Percentiles rank a stretch among this genome's conserved stretches.
These are phyloP conservation scores for Asteroscopus sphinx DNA, from an alignment of 2,888 invertebrate genomes.

Conservation along the genomic window DNA sequence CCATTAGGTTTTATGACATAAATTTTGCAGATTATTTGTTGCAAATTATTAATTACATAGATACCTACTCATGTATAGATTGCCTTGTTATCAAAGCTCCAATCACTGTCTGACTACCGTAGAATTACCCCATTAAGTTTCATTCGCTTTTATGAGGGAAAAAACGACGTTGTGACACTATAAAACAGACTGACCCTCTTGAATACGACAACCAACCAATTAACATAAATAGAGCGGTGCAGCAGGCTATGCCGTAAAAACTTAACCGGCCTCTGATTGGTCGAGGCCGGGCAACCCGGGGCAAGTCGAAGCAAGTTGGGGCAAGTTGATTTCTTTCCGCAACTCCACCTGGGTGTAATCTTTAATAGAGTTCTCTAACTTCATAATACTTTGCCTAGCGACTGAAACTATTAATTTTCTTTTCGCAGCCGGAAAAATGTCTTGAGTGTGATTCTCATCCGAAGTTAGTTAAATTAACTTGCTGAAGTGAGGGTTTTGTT, in stretches of 20 bases:
- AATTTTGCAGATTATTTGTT: too few species aligned
- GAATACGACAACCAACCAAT: slow-evolving; percentile 36
- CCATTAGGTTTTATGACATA: too few species aligned
- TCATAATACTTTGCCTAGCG: slow-evolving; percentile 69
- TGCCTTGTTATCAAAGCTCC: slow-evolving; percentile 2
- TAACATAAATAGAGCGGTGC: slow-evolving; percentile 42
- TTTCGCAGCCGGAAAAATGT: slow-evolving; percentile 71
- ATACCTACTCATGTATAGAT: too few species aligned
- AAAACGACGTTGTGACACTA: slow-evolving; percentile 25
- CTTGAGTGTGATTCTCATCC: slow-evolving; percentile 61
- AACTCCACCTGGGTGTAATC: slow-evolving; percentile 65
- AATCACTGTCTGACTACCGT: slow-evolving; percentile 33
- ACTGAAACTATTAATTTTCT: slow-evolving; percentile 79
- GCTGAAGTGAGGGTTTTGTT: slow-evolving; percentile 52
- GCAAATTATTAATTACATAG: too few species aligned
- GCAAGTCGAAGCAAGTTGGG: slow-evolving; percentile 24
- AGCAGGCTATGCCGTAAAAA: slow-evolving; percentile 30
- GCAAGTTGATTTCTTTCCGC: slow-evolving; percentile 53
- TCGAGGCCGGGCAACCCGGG: slow-evolving; percentile 38
- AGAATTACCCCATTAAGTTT: slow-evolving; percentile 34
- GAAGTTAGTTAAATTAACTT: slow-evolving; percentile 59
- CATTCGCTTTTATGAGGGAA: slow-evolving; percentile 23
- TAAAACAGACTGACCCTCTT: slow-evolving; percentile 27
- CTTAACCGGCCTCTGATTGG: slow-evolving; percentile 55
- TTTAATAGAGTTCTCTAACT: slow-evolving; percentile 76